Evolutionary conservation across 2,888 invertebrate genomes (phyloP).

Genomic region (Heliconius hortense): DNA sequence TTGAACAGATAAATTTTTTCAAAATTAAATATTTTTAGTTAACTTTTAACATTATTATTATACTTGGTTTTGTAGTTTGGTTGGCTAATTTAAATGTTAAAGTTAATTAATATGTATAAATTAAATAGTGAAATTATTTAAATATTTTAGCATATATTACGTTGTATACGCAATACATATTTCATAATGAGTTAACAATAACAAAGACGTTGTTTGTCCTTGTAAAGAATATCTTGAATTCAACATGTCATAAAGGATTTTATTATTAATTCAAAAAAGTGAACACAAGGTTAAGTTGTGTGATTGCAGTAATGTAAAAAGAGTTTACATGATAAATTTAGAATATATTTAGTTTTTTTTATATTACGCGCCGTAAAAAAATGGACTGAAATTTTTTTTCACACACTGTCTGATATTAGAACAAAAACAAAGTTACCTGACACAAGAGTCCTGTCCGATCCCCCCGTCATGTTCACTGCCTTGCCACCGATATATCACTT

Average conservation of each 20-base stretch:
- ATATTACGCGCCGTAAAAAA: slow-evolving; percentile 30
- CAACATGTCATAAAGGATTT: neutral
- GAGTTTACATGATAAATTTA: neutral
- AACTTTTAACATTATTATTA: no score
- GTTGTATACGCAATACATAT: neutral
- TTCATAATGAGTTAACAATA: slow-evolving; percentile 9
- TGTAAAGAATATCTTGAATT: neutral
- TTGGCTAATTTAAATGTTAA: neutral
- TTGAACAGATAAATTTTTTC: neutral
- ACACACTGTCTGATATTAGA: slow-evolving; percentile 52
- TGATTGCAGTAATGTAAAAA: slow-evolving; percentile 1
- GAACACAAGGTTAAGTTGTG: neutral
- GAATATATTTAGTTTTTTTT: neutral
- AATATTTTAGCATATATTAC: neutral
- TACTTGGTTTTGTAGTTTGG: no score
- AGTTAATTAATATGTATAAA: neutral
- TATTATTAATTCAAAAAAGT: neutral
- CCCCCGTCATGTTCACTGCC: slow-evolving; percentile 70
- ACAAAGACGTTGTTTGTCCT: slow-evolving; percentile 32
- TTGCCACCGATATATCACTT: slow-evolving; percentile 55
- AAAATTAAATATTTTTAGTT: neutral
- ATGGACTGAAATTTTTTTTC: slow-evolving; percentile 22
- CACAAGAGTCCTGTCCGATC: slow-evolving; percentile 66
- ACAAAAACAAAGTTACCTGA: slow-evolving; percentile 72
- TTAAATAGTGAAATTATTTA: neutral